These are phyloP conservation scores for Polypterus senegalus DNA, from an alignment of 2,113 vertebrate species.

Conservation along the genomic window DNA sequence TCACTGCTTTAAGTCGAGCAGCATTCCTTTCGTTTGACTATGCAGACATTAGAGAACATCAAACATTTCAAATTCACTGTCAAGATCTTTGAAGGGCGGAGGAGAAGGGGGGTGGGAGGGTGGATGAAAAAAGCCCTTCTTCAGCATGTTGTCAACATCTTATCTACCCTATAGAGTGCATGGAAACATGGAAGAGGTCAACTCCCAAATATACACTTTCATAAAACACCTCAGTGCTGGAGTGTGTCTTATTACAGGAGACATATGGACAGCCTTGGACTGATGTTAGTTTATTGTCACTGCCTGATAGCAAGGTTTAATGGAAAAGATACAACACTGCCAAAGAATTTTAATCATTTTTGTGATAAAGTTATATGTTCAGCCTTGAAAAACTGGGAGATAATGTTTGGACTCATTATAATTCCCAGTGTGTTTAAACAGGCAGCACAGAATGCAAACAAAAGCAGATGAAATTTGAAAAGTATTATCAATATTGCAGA, in stretches of 20 bases:
- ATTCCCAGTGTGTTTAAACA: constrained; percentile 99
- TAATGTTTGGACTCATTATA: constrained; percentile 99
- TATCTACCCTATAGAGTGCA: constrained; percentile 3
- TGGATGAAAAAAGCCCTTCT: background rate
- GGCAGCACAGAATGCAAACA: constrained; percentile 98
- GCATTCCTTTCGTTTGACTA: no score
- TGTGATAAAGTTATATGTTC: constrained; percentile 99
- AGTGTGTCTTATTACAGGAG: constrained; percentile 61
- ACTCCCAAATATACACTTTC: constrained; percentile 14
- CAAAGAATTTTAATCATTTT: constrained; percentile 98
- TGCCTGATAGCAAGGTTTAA: constrained; percentile 92
- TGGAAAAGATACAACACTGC: constrained; percentile 96
- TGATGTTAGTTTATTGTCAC: constrained; percentile 88
- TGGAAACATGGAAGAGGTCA: constrained; percentile 14
- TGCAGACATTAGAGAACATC: no score
- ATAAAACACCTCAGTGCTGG: constrained; percentile 51
- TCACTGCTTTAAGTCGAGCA: no score
- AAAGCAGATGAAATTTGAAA: constrained; percentile 99
- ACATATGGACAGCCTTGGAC: constrained; percentile 75
- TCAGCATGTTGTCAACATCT: background rate
- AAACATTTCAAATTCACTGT: no score
- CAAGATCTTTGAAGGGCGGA: no score
- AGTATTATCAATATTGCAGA: constrained; percentile 99
- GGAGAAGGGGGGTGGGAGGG: no score
- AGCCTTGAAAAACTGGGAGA: constrained; percentile 95